These are phyloP conservation scores for Alosa alosa DNA, from an alignment of 2,113 vertebrate species.

Conservation along the genomic window DNA sequence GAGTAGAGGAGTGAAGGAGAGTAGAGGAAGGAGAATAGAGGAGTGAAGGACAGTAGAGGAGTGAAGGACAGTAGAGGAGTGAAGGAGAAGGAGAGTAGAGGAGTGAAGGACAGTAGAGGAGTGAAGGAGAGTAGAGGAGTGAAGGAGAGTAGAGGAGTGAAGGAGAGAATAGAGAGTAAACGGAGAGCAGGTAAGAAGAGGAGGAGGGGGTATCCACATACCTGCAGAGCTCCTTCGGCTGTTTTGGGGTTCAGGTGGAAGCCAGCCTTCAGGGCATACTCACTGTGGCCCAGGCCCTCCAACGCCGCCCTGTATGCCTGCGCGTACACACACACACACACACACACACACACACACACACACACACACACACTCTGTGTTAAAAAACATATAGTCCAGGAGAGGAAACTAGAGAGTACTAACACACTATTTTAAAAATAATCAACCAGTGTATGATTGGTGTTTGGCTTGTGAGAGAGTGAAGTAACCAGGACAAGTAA, in stretches of 20 bases:
- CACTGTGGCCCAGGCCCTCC: constrained; percentile 94
- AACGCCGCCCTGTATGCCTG: constrained; percentile 92
- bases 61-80: not conserved
- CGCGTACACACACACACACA: constrained; percentile 1
- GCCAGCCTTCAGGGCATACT: constrained; percentile 95
- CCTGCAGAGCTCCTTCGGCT: constrained; percentile 92
- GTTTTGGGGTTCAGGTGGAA: constrained; percentile 96
- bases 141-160: not conserved
- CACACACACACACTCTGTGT: not conserved
- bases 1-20: not conserved
- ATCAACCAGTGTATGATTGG: not conserved
- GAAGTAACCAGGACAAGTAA: not conserved
- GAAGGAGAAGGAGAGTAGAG: not conserved
- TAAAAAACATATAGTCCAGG: not conserved
- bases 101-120: not conserved
- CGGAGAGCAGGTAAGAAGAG: too few species aligned
- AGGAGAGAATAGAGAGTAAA: not conserved
- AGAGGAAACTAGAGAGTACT: too few species aligned
- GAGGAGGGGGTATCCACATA: constrained; percentile 50
- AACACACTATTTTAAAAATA: not conserved
- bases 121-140: not conserved
- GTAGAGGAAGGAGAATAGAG: too few species aligned
- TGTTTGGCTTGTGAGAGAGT: not conserved
- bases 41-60: not conserved
- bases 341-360: constrained; percentile 1